Evolutionary conservation across 2,888 invertebrate genomes (phyloP).

Genomic region (Platycheirus rosarum): DNA sequence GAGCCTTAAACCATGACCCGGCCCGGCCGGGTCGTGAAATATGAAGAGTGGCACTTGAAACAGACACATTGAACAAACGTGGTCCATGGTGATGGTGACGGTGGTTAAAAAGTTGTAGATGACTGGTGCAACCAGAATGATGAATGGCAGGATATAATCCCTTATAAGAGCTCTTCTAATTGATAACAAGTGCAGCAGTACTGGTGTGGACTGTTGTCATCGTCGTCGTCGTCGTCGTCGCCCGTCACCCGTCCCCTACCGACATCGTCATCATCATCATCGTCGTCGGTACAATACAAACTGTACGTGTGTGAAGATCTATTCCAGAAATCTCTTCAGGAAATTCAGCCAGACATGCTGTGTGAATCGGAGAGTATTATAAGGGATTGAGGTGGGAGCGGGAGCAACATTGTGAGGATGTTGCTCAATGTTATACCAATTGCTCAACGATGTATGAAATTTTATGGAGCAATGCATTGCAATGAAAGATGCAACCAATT

Average conservation of each 20-base stretch:
- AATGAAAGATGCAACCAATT: constrained; percentile 63
- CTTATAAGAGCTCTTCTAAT: constrained; percentile 72
- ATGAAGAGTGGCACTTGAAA: constrained; percentile 73
- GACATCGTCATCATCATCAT: constrained; percentile 33
- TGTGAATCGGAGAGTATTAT: constrained; percentile 5
- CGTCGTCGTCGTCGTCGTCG: constrained; percentile 14
- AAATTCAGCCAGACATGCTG: constrained; percentile 57
- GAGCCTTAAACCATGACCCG: constrained; percentile 72
- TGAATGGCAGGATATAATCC: constrained; percentile 74
- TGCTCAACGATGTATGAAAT: constrained; percentile 61
- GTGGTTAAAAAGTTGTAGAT: constrained; percentile 49
- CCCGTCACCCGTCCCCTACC: too few relatives aligned
- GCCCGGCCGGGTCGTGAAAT: constrained; percentile 52
- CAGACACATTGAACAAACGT: constrained; percentile 67
- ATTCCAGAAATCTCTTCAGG: constrained; percentile 62
- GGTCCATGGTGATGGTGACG: constrained; percentile 31
- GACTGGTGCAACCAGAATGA: constrained; percentile 67
- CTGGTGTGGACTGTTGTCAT: constrained; percentile 27
- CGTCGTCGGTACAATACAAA: background rate
- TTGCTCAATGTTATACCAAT: constrained; percentile 51
- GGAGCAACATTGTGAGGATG: constrained; percentile 12
- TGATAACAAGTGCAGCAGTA: constrained; percentile 68
- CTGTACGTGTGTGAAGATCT: constrained; percentile 42
- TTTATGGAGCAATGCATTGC: constrained; percentile 66
- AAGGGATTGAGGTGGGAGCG: too few relatives aligned